Conservation (phyloP, 2,888 invertebrate genomes). For the Drosophila merina region DNA sequence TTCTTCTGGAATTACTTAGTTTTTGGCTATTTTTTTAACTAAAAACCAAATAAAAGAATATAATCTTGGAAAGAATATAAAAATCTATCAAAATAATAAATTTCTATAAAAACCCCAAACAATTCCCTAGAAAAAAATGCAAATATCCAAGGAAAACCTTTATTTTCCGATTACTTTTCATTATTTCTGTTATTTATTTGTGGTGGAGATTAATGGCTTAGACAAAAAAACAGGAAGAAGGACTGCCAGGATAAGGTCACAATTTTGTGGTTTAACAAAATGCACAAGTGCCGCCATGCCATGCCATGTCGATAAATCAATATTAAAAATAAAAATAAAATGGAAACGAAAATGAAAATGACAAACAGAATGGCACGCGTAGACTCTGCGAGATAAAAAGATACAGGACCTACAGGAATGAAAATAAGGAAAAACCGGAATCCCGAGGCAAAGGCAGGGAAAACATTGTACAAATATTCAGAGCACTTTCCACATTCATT, state of each 20-base stretch:
- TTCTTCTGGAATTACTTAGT: too few relatives aligned
- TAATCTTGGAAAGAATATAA: too few relatives aligned
- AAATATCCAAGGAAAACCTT: background rate
- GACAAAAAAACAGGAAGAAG: slow-evolving; percentile 15
- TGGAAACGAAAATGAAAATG: slow-evolving; percentile 33
- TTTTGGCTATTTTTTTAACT: too few relatives aligned
- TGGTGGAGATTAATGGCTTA: slow-evolving; percentile 50
- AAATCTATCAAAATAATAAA: too few relatives aligned
- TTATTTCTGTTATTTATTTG: background rate
- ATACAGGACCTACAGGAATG: slow-evolving; percentile 2
- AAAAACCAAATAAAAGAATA: too few relatives aligned
- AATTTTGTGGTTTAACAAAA: slow-evolving; percentile 60
- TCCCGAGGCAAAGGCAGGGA: slow-evolving; percentile 16
- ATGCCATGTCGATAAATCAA: slow-evolving; percentile 64
- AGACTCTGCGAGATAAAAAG: slow-evolving; percentile 7
- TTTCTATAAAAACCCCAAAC: too few relatives aligned
- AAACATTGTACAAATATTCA: slow-evolving; percentile 66
- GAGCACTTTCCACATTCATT: slow-evolving; percentile 62
- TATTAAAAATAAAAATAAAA: slow-evolving; percentile 48
- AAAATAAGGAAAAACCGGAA: slow-evolving; percentile 5
- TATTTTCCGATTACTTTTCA: background rate
- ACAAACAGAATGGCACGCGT: slow-evolving; percentile 39
- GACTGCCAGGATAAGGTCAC: slow-evolving; percentile 55
- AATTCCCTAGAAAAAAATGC: too few relatives aligned
- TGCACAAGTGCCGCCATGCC: slow-evolving; percentile 42